These are phyloP conservation scores for Porites rus DNA, from an alignment of 92 coral and sea anemone species.

Conservation along the genomic window DNA sequence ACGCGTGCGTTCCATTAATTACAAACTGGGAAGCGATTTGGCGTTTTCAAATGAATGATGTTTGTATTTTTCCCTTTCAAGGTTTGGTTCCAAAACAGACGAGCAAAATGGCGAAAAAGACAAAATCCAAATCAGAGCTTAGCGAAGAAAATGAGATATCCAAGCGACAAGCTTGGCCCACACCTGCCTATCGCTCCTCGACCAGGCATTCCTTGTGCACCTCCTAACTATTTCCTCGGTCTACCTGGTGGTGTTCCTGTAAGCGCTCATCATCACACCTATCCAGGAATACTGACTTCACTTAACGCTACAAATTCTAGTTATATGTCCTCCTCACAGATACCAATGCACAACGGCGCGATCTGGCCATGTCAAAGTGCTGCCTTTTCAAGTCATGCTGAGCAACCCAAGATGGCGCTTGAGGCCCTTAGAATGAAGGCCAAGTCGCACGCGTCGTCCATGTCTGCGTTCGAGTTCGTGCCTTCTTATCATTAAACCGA, in stretches of 20 bases:
- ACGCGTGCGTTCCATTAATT: neutral
- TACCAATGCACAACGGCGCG: slow-evolving; percentile 90
- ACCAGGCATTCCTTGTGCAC: slow-evolving; percentile 93
- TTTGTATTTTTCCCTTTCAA: slow-evolving; percentile 11
- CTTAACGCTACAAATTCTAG: slow-evolving; percentile 85
- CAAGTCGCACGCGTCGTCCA: slow-evolving; percentile 87
- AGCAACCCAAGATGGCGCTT: slow-evolving; percentile 89
- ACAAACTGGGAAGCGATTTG: neutral
- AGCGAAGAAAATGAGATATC: slow-evolving; percentile 85
- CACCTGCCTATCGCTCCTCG: slow-evolving; percentile 99
- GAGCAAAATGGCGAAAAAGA: slow-evolving; percentile 98
- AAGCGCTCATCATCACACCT: slow-evolving; percentile 80
- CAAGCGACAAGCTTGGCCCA: slow-evolving; percentile 80
- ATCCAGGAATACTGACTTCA: slow-evolving; percentile 90
- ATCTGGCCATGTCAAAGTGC: slow-evolving; percentile 98
- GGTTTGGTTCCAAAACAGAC: slow-evolving; percentile 99
- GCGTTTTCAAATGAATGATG: neutral
- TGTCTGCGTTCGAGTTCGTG: slow-evolving; percentile 95
- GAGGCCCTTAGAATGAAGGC: slow-evolving; percentile 94
- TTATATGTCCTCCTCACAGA: slow-evolving; percentile 91
- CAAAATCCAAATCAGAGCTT: slow-evolving; percentile 93
- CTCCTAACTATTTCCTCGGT: slow-evolving; percentile 94
- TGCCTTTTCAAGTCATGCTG: slow-evolving; percentile 69
- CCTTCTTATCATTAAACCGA: slow-evolving; percentile 82
- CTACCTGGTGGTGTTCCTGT: slow-evolving; percentile 89